Evolutionary conservation across 2,797 vertebrate species (phyloP).

Genomic region (Cyprinodon diabolis): DNA sequence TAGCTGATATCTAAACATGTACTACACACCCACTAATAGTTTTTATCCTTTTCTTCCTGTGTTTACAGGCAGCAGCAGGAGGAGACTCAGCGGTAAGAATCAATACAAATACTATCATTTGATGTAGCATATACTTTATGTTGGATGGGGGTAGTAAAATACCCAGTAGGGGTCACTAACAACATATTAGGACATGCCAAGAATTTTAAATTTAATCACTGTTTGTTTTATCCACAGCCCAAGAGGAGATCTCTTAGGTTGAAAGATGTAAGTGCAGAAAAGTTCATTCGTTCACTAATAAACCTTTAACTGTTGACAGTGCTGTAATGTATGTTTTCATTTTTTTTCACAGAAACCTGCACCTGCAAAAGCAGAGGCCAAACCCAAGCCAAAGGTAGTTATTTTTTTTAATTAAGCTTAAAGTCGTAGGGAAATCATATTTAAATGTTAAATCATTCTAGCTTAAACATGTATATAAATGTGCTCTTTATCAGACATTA

Average conservation of each 20-base stretch:
- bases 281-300: background rate
- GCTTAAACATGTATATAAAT: no score
- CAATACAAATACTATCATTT: background rate
- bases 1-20: conserved; percentile 34
- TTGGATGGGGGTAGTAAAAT: background rate
- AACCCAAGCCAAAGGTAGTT: conserved; percentile 85
- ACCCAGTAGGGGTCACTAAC: conserved; percentile 68
- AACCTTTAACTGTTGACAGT: background rate
- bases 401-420: background rate
- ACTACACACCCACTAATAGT: background rate
- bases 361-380: conserved; percentile 85
- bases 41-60: background rate
- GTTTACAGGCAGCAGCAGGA: conserved; percentile 56
- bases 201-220: conserved; percentile 21
- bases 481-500: no score
- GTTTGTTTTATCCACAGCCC: conserved; percentile 74
- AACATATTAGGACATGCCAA: background rate
- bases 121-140: background rate
- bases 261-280: conserved; percentile 84
- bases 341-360: conserved; percentile 78
- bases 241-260: conserved; percentile 90
- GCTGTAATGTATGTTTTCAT: background rate
- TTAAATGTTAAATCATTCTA: no score
- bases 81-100: conserved; percentile 69
- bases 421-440: no score